Conservation (phyloP, 2,888 invertebrate species). For the Rhimphoctona megacephalus region DNA sequence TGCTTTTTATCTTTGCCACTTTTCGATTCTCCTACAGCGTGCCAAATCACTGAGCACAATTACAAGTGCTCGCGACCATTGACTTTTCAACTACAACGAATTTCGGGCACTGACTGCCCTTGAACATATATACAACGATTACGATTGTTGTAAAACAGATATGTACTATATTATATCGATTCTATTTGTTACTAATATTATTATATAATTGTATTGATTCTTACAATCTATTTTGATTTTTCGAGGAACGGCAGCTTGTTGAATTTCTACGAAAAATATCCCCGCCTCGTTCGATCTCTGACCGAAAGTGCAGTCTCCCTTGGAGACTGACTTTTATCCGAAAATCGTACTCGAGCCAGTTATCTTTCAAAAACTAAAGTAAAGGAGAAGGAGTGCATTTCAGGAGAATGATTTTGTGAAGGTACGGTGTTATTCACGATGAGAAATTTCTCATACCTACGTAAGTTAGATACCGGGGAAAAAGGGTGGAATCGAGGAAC, state of each 20-base stretch:
- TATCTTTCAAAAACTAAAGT: conserved; percentile 24
- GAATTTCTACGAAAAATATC: background rate
- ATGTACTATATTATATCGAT: background rate
- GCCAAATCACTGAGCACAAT: conserved; percentile 39
- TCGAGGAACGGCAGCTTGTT: background rate
- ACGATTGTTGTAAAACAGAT: background rate
- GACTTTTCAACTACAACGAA: conserved; percentile 7
- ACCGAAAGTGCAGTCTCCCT: background rate
- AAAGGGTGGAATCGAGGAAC: conserved; percentile 15
- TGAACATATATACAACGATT: background rate
- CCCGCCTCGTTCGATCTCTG: background rate
- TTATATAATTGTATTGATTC: background rate
- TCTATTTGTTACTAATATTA: background rate
- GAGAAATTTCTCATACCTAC: conserved; percentile 50
- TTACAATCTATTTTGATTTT: background rate
- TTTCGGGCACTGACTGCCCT: background rate
- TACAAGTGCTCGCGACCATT: background rate
- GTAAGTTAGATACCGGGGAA: conserved; percentile 13
- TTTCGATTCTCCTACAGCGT: conserved; percentile 60
- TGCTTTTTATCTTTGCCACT: conserved; percentile 55
- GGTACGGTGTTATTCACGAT: conserved; percentile 15
- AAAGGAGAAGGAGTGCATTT: background rate
- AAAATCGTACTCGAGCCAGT: background rate
- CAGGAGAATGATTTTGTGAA: conserved; percentile 11
- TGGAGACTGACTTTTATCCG: background rate